Percentiles rank a stretch among this genome's conserved stretches.
These are phyloP conservation scores for Sebastes flavidus DNA, from an alignment of 2,797 vertebrate species.

Conservation along the genomic window DNA sequence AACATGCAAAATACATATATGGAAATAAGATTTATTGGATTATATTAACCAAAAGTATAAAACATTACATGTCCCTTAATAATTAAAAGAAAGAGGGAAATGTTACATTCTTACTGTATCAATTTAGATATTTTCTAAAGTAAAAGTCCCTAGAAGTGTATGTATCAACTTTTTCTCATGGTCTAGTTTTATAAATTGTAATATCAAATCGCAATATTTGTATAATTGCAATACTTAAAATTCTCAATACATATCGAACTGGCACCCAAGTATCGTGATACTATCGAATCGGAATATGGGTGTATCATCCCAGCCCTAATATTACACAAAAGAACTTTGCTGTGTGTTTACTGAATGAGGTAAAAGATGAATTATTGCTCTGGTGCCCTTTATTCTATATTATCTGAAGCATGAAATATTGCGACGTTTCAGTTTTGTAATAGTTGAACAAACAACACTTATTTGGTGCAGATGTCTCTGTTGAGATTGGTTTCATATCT, in stretches of 20 bases:
- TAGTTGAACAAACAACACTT: background rate
- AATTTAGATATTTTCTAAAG: too few relatives aligned
- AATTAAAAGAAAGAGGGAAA: too few relatives aligned
- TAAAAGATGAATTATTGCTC: background rate
- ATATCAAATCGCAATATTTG: too few relatives aligned
- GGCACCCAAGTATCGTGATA: too few relatives aligned
- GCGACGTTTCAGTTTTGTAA: conserved; percentile 1
- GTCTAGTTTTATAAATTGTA: rapidly evolving
- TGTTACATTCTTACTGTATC: rapidly evolving
- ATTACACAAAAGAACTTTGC: background rate
- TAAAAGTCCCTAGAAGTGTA: too few relatives aligned
- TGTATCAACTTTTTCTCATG: rapidly evolving
- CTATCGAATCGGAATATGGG: rapidly evolving
- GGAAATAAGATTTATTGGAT: too few relatives aligned
- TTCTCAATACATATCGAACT: too few relatives aligned
- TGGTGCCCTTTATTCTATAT: background rate
- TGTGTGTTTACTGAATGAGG: background rate
- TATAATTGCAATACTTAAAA: too few relatives aligned
- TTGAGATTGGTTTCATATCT: conserved; percentile 17
- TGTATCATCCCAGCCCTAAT: too few relatives aligned
- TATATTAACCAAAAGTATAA: too few relatives aligned
- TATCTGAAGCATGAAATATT: background rate
- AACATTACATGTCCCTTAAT: too few relatives aligned
- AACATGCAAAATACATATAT: too few relatives aligned
- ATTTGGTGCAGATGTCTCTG: conserved; percentile 1